These are phyloP conservation scores for Dendrolimus pini DNA, from an alignment of 2,888 invertebrate species.

Conservation along the genomic window DNA sequence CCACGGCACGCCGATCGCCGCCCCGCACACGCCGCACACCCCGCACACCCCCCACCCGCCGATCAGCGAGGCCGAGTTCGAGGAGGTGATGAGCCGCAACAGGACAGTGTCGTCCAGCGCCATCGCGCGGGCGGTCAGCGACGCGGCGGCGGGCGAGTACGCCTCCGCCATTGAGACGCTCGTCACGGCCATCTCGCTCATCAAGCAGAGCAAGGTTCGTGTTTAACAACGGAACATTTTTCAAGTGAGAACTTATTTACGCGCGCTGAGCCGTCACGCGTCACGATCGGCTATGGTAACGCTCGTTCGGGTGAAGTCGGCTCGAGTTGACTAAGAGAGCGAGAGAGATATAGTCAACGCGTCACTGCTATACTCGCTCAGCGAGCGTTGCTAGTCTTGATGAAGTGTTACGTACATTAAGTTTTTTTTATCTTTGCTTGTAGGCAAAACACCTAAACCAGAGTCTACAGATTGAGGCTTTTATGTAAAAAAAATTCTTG, in stretches of 20 bases:
- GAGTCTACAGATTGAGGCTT: too few relatives aligned
- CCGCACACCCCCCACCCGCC: slow-evolving; percentile 23
- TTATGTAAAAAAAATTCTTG: too few relatives aligned
- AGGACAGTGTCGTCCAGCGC: slow-evolving; percentile 98
- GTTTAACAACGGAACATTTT: not conserved
- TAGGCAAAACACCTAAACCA: too few relatives aligned
- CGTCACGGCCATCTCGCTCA: slow-evolving; percentile 98
- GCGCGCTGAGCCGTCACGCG: too few relatives aligned
- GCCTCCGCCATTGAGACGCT: slow-evolving; percentile 99
- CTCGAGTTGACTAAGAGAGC: too few relatives aligned
- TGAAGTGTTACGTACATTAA: too few relatives aligned
- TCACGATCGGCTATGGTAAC: too few relatives aligned
- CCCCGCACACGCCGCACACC: slow-evolving; percentile 25
- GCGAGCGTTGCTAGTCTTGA: too few relatives aligned
- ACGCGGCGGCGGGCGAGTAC: slow-evolving; percentile 98
- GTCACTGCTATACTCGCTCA: too few relatives aligned
- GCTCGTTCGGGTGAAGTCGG: too few relatives aligned
- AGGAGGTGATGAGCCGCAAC: slow-evolving; percentile 96
- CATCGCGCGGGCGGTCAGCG: slow-evolving; percentile 97
- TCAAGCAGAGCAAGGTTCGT: slow-evolving; percentile 94
- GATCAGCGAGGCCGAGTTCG: slow-evolving; percentile 95
- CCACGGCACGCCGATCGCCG: slow-evolving; percentile 1
- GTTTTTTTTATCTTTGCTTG: too few relatives aligned
- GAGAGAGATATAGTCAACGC: too few relatives aligned
- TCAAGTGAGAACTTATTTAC: not conserved